Evolutionary conservation across 2,113 vertebrate species (phyloP).

Genomic region (human (Homo sapiens)): GRCh38 chr12:64422001-64422500

Average conservation of each 20-base stretch:
- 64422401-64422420: not conserved
- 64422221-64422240: not conserved
- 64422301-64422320: not conserved
- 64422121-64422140: not conserved
- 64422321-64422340: not conserved
- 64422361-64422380: not conserved
- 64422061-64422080: too few relatives aligned
- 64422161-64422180: not conserved
- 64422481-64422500: not conserved
- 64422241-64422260: slow-evolving; percentile 11
- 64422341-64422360: not conserved
- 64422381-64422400: not conserved
- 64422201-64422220: not conserved
- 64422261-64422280: slow-evolving; percentile 16
- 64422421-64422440: not conserved
- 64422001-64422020: too few relatives aligned
- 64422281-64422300: not conserved
- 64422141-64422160: not conserved
- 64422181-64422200: not conserved
- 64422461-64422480: not conserved
- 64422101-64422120: not conserved
- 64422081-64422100: too few relatives aligned
- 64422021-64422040: too few relatives aligned
- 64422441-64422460: not conserved
- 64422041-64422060: too few relatives aligned